phyloP scores from a whole-genome alignment of 2,888 invertebrate species.

The Erpobdella octoculata region DNA sequence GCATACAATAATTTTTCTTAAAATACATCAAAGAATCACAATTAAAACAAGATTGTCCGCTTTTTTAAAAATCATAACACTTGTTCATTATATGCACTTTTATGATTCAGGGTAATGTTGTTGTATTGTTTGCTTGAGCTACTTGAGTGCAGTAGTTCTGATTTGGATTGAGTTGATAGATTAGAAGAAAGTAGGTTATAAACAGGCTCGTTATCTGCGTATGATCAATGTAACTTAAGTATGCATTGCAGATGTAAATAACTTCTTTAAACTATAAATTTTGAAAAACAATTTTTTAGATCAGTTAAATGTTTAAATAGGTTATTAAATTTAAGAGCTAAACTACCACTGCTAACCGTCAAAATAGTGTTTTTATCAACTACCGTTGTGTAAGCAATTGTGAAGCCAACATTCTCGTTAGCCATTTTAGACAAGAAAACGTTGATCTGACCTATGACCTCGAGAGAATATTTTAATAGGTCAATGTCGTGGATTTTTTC shows the following conservation, averaged over 20 bases:
- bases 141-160: no score
- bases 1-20: no score
- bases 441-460: neutral
- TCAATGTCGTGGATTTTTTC: neutral
- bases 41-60: no score
- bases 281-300: neutral
- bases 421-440: neutral
- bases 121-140: no score
- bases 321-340: neutral
- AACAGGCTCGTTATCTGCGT: neutral
- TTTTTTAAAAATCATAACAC: no score
- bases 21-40: no score
- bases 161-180: neutral
- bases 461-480: neutral
- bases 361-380: neutral
- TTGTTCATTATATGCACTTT: no score
- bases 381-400: neutral
- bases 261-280: neutral
- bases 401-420: neutral
- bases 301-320: neutral
- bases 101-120: neutral
- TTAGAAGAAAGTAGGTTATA: neutral
- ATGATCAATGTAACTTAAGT: neutral
- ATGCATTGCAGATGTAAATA: neutral
- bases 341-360: neutral